Evolutionary conservation across 2,797 vertebrate species (phyloP), one percentile per base, ranked within the genome.

Genomic region (Morus bassanus): DNA sequence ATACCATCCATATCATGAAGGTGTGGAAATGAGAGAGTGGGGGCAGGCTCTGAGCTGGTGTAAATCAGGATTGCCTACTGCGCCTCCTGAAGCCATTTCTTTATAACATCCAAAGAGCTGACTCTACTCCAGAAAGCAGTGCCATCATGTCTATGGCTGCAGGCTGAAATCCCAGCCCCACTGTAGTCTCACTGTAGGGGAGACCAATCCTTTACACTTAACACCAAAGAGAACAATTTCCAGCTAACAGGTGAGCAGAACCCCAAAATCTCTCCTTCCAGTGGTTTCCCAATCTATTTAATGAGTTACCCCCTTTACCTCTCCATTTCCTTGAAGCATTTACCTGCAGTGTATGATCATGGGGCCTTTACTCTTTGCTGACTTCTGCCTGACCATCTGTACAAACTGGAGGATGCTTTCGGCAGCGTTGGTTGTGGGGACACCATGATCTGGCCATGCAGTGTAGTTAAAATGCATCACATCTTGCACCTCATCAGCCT

Each of bases 321-420:
- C 51, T 9, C 8, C 6, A 8, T 68, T 31, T 48, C 39, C 35
- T 43, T 1, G 17, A 41, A 23, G 69, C 22, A 5, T 9, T 97
- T 94, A 99, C 99, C 99, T 99, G 99, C 99, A 99, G 98, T 99
- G 99, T 91, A 99, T 98, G 14, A 99, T 79, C 97, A 99, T 91
- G 35, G 99, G 99, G 6, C 99, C 99, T 97, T 98, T 99, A 95
- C 98, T 98, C 97, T 98, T 98, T 61, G 97, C 92, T 7, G 99
- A 98, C 89, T 99, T 99, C 97, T 99, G 99, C n/a, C 99, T 98
- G 79, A 99, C 99, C 82, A 99, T 98, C 96, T 98, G 98, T 13
- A 99, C 99, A 7, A 99, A 99, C 96, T 99, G 99, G 89, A 99
- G 98, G 97, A 99, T 98, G 96, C 99, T 99, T 76, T 99, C 99